Conservation (phyloP, 2,888 invertebrate genomes). For the Aspidiotus rigidus region DNA sequence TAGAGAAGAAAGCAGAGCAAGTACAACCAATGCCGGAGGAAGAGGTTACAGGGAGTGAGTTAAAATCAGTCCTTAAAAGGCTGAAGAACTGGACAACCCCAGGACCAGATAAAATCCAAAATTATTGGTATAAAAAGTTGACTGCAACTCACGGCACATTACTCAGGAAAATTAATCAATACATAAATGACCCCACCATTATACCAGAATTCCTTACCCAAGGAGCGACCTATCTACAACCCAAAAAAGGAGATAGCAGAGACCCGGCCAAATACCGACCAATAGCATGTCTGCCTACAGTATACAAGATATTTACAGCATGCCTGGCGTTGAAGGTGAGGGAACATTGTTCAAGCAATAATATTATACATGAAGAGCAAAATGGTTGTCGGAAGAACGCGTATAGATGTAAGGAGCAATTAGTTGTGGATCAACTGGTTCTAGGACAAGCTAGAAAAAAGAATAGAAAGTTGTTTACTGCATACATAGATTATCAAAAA, state of each 20-base stretch:
- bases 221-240: slow-evolving; percentile 25
- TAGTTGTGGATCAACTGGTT: slow-evolving; percentile 13
- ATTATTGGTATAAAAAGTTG: slow-evolving; percentile 32
- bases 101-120: slow-evolving; percentile 29
- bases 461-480: slow-evolving; percentile 5
- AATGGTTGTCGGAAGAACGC: background rate
- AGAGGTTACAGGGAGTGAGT: background rate
- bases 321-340: background rate
- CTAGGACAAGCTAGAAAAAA: slow-evolving; percentile 20
- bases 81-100: slow-evolving; percentile 34
- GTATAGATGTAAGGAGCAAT: background rate
- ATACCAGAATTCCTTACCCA: slow-evolving; percentile 22
- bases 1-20: background rate
- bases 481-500: slow-evolving; percentile 33
- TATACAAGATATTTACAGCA: background rate
- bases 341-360: background rate
- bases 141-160: background rate
- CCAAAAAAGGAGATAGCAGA: slow-evolving; percentile 12
- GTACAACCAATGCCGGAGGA: background rate
- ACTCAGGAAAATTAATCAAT: background rate
- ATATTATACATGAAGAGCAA: background rate
- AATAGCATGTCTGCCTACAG: slow-evolving; percentile 23
- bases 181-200: background rate
- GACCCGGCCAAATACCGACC: slow-evolving; percentile 33
- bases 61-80: slow-evolving; percentile 5